Evolutionary conservation across 2,113 vertebrate genomes (phyloP).

Genomic region (Tapirus terrestris): DNA sequence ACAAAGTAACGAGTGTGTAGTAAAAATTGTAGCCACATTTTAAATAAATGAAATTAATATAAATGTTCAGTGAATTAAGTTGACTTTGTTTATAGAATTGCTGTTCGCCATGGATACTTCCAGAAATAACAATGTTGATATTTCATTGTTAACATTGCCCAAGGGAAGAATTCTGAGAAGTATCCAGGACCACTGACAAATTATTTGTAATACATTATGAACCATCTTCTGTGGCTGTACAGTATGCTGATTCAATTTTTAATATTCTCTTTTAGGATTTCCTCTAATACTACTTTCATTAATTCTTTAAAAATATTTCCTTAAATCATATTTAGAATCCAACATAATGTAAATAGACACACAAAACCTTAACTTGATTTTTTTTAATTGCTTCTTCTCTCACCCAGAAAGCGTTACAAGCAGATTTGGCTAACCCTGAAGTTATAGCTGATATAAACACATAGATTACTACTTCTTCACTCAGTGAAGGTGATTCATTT

Average conservation of each 20-base stretch:
- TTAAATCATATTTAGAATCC: background rate
- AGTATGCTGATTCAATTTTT: background rate
- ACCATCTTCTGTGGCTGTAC: background rate
- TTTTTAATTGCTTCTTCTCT: background rate
- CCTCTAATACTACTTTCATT: background rate
- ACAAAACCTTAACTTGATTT: background rate
- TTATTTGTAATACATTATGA: background rate
- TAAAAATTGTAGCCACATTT: background rate
- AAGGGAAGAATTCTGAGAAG: conserved; percentile 32
- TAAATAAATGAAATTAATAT: conserved; percentile 33
- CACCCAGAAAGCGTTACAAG: background rate
- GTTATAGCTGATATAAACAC: background rate
- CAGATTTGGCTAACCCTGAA: background rate
- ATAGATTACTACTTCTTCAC: background rate
- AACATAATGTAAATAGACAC: background rate
- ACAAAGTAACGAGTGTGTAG: background rate
- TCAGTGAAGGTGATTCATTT: background rate
- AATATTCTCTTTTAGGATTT: background rate
- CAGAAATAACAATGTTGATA: conserved; percentile 45
- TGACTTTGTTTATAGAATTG: conserved; percentile 3
- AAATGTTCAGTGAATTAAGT: background rate
- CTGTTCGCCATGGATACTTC: background rate
- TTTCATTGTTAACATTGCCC: background rate
- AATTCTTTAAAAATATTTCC: conserved; percentile 19
- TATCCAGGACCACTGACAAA: conserved; percentile 31